phyloP scores from a whole-genome alignment of 1,140 invertebrate genomes.

The Cryptotermes secundus region DNA sequence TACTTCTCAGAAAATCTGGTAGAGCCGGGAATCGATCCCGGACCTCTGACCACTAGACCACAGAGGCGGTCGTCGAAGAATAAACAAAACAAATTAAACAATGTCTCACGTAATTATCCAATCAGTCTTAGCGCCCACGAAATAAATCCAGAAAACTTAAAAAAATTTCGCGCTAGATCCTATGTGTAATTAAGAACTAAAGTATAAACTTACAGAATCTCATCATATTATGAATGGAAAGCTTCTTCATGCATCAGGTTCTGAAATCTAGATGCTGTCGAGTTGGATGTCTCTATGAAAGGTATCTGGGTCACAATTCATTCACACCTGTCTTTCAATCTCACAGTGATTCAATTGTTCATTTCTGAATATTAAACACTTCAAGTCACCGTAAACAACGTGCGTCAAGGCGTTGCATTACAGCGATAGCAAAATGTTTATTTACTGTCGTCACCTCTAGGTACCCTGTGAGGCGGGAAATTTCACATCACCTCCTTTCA shows the following conservation, averaged over 20 bases:
- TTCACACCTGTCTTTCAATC: not conserved
- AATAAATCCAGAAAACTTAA: not conserved
- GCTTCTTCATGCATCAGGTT: not conserved
- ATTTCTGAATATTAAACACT: not conserved
- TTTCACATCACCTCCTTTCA: not conserved
- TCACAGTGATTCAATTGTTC: not conserved
- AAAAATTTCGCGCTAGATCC: no score
- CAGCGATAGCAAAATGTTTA: not conserved
- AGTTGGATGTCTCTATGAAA: not conserved
- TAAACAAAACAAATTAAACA: no score
- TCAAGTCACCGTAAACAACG: not conserved
- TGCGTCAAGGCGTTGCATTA: not conserved
- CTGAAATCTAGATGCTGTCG: not conserved
- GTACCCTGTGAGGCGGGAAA: not conserved
- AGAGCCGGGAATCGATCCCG: no score
- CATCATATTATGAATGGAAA: no score
- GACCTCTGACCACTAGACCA: no score
- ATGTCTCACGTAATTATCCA: not conserved
- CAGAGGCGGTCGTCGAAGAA: no score
- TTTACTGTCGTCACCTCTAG: not conserved
- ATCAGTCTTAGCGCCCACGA: not conserved
- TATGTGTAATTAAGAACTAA: no score
- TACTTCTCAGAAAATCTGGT: no score
- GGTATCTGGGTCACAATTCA: not conserved
- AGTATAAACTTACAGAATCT: no score